These are phyloP conservation scores for Rhingia rostrata DNA, from an alignment of 2,888 invertebrate genomes.

Conservation along the genomic window DNA sequence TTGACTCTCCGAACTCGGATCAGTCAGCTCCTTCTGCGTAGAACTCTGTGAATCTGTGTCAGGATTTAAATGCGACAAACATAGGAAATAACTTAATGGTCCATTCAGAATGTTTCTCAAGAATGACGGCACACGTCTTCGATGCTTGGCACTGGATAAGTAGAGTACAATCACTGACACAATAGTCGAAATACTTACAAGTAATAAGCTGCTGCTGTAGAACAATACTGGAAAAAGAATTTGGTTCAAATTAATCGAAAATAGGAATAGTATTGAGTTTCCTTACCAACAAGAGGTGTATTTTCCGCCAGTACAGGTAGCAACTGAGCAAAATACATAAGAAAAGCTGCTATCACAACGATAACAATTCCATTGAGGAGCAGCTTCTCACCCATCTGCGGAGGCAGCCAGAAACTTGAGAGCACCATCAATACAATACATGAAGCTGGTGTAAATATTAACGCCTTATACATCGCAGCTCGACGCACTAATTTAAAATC, in stretches of 20 bases:
- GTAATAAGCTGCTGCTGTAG: conserved; percentile 84
- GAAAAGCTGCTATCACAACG: conserved; percentile 85
- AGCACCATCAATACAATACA: conserved; percentile 86
- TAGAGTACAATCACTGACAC: conserved; percentile 85
- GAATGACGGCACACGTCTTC: conserved; percentile 83
- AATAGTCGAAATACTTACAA: conserved; percentile 84
- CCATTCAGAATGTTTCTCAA: conserved; percentile 80
- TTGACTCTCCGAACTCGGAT: conserved; percentile 51
- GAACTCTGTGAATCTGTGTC: conserved; percentile 75
- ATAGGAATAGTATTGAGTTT: not conserved
- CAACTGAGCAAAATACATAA: conserved; percentile 86
- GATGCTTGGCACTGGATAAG: conserved; percentile 83
- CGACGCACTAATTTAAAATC: conserved; percentile 83
- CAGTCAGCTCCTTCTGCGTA: conserved; percentile 75
- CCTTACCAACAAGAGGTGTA: conserved; percentile 83
- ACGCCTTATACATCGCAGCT: conserved; percentile 85
- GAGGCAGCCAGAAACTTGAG: conserved; percentile 87
- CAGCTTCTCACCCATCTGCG: conserved; percentile 87
- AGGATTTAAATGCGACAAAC: conserved; percentile 61
- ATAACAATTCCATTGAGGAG: conserved; percentile 85
- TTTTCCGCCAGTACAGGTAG: conserved; percentile 83
- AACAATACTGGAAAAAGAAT: conserved; percentile 83
- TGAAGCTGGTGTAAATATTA: conserved; percentile 86
- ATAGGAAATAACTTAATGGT: conserved; percentile 77
- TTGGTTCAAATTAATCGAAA: too few species aligned